Base-by-base conservation (phyloP, 2,888 invertebrate species). In the Phrixothrix hirtus region DNA sequence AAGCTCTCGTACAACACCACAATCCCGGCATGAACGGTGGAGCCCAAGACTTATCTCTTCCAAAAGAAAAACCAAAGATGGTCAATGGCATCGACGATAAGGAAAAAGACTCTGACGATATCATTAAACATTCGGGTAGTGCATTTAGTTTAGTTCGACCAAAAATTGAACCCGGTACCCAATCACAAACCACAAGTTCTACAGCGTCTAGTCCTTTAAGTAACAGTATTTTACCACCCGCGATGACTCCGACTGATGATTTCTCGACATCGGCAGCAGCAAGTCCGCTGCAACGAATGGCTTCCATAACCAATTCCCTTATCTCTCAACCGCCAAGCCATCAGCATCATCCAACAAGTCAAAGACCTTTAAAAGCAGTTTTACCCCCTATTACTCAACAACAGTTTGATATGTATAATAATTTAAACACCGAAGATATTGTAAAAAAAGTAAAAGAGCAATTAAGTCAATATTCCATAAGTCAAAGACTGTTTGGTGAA, bases 341-440 rank as follows among this genome's bases (percentile, higher is more conserved):
- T 60, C 86, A 91, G 6, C 92, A 93, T 72, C 93, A 92, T 69
- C 81, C 87, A 41, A 84, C 88, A 10, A 86, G 86, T 32, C 93
- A 93, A 72, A 81, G 96, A 62, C 95, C 96, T 10, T 84, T 95
- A 68, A 95, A 95, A 78, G 95, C 96, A 17, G 96, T 98, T 35
- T 83, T 98, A 65, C 96, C 97, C 30, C 97, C 98, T 1, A 96
- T 99, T 61, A 97, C 97, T 1, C 98, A 98, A 73, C 96, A 98
- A 69, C 97, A 99, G 73, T 98, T 98, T 77, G 98, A 99, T 77
- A 87, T 94, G 79, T 97, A 95, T 79, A 93, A 96, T 74, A 94
- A 94, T 75, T 83, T 99, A 60, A 97, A 98, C 75, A 99, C 99
- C 1, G 98, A 99, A 78, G 97, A 98, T 61, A 94, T 99, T 64